A percentile compares a stretch with the other conserved stretches of the same genome.
phyloP scores from a whole-genome alignment of 2,113 vertebrate species.

The Bathybates hornii region DNA sequence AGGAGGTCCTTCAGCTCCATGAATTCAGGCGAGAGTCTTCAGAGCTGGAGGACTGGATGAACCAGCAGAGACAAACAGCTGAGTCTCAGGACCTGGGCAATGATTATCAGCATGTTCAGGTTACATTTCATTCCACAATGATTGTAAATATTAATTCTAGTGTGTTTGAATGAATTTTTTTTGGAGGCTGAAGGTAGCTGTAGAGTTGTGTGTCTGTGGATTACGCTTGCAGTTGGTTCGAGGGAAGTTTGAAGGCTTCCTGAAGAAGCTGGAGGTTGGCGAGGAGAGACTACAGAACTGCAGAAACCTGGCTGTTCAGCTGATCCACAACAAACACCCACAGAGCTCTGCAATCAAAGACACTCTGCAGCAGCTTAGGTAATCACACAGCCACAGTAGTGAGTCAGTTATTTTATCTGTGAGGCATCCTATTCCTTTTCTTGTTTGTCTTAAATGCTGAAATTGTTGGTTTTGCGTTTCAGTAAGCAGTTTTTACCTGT shows the following conservation, averaged over 20 bases:
- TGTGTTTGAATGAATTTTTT: not conserved
- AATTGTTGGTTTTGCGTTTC: not conserved
- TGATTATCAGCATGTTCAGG: conserved; percentile 76
- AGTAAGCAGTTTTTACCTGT: not conserved
- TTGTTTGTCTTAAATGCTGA: not conserved
- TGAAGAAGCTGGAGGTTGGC: conserved; percentile 74
- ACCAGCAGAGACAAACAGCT: conserved; percentile 68
- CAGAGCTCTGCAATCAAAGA: conserved; percentile 63
- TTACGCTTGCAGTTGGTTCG: conserved; percentile 69
- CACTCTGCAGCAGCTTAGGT: conserved; percentile 75
- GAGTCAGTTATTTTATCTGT: not conserved
- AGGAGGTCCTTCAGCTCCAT: conserved; percentile 75
- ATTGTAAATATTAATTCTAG: not conserved
- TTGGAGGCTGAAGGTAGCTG: not conserved
- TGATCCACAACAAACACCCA: conserved; percentile 66
- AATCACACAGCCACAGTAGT: not conserved
- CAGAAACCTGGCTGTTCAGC: conserved; percentile 61
- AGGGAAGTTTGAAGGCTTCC: conserved; percentile 75
- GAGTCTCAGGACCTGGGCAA: conserved; percentile 75
- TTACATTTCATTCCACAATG: conserved; percentile 17
- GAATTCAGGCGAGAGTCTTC: conserved; percentile 77
- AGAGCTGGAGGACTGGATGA: conserved; percentile 80
- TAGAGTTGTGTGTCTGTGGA: not conserved
- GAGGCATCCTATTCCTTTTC: not conserved
- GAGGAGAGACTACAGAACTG: conserved; percentile 68